Base-by-base conservation (phyloP, 2,797 vertebrate species). In the Acomys russatus region DNA sequence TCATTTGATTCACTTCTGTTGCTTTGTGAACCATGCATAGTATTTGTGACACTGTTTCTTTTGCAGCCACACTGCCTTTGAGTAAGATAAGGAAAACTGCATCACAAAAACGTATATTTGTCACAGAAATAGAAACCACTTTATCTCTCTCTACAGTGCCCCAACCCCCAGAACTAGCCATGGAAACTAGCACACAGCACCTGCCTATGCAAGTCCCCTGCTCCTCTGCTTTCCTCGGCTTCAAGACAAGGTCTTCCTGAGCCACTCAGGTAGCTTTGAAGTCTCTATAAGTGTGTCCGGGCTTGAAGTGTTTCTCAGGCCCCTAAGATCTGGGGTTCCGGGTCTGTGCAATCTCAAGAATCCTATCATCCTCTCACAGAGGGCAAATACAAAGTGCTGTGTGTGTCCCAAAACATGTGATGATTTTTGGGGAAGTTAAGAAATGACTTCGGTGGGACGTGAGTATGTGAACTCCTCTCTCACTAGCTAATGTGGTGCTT, bases 11-110 rank as follows among this genome's bases (percentile, higher is more conserved):
- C 76, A 82, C 74, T 96, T 97, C 71, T 92, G 77, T 94, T 92
- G 96, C 92, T 97, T 76, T 3, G 14, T 93, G 95, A 96, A 95
- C 14, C 6, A 10, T 80, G 91, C 30, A 12, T 85, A 92, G 30
- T 15, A 90, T 59, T 94, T 97, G 61, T 15, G 51, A 30, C 83
- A 9, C 80, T 92, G 83, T 79, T 95, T 94, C 96, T 79, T 79
- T 94, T 90, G 71, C 93, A 86, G 56, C 86, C 0, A 2, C 44
- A 66, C 18, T 86, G 5, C 35, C 33, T 97, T 96, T 96, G 92
- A 96, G 68, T 92, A 96, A 94, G 78, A 70, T 90, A 92, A 97
- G 49, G 87, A 82, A 95, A 94, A 96, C 74, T 74, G 33, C 95
- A 95, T 91, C 68, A 8, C 74, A 12, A 88, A 2, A 93, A 51